phyloP scores from a whole-genome alignment of 1,140 invertebrate genomes.

The Brachystomella parvula region DNA sequence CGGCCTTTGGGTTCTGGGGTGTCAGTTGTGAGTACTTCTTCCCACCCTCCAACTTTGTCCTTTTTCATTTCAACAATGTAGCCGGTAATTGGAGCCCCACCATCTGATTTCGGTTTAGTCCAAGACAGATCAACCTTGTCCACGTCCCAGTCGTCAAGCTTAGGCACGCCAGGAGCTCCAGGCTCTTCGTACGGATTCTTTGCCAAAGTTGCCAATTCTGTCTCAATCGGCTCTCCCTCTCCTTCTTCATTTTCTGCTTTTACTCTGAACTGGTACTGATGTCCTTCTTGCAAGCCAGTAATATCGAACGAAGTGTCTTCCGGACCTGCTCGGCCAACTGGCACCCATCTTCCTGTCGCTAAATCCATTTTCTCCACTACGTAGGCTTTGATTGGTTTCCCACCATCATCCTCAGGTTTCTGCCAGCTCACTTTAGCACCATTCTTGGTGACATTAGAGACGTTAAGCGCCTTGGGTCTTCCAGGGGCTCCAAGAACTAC shows the following conservation, averaged over 20 bases:
- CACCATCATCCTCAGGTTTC: conserved; percentile 84
- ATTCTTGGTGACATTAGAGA: conserved; percentile 84
- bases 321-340: conserved; percentile 76
- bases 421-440: conserved; percentile 91
- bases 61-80: conserved; percentile 97
- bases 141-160: conserved; percentile 86
- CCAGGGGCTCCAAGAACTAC: conserved; percentile 75
- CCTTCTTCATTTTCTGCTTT: conserved; percentile 97
- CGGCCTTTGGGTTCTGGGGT: conserved; percentile 70
- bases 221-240: conserved; percentile 87
- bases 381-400: conserved; percentile 90
- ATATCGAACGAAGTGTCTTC: conserved; percentile 65
- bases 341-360: conserved; percentile 84
- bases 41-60: conserved; percentile 78
- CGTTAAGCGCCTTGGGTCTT: conserved; percentile 81
- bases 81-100: conserved; percentile 87
- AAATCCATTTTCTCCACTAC: conserved; percentile 94
- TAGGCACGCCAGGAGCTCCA: conserved; percentile 73
- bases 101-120: conserved; percentile 78
- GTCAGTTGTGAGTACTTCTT: conserved; percentile 73
- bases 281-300: conserved; percentile 82
- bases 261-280: conserved; percentile 93
- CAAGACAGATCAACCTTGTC: conserved; percentile 88
- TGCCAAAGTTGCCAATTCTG: conserved; percentile 71
- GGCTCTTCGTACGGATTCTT: conserved; percentile 79